Evolutionary conservation across 2,797 vertebrate genomes (phyloP), one percentile per base, ranked within the genome.

Genomic region (Thaleichthys pacificus): DNA sequence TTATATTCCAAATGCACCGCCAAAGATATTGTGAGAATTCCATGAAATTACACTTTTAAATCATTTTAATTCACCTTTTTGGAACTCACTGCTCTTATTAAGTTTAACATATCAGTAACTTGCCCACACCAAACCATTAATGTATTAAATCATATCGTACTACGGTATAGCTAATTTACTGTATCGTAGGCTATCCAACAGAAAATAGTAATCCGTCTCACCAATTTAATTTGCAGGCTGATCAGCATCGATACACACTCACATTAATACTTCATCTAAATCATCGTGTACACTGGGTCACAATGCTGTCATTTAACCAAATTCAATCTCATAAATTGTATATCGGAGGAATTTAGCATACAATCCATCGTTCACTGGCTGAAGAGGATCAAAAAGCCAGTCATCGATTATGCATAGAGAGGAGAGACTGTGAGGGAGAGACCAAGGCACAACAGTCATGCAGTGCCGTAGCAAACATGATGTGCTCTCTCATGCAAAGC

Each of bases 1-100:
- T 85, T 88, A 70, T 80, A 79, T 70, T 78, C 38, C 64, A 86
- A 83, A 85, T 58, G 69, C 42, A 68, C 58, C 75, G 68, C 74
- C 66, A 76, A 61, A 74, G 66, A 82, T 72, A 62, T 57, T 14
- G 47, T 38, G 61, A 64, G 32, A 58, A 85, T 74, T 79, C 69
- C 38, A 49, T 66, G 19, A 67, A 75, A 74, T 77, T 8, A 76
- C 26, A 35, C 26, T 61, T 69, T 68, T 72, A 47, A 2, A 19
- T 32, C 12, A 66, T 73, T 56, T 22, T 58, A 74, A 71, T 61
- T 24, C 21, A 2, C 35, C 35, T 17, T 26, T 54, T 73, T 62
- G 38, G 49, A 67, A 70, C 65, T 5, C 54, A 38, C 17, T 26
- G 12, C 24, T 4, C 35, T 56, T 67, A 42, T 26, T 28, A 28